Conservation (phyloP, 64 coral and sea anemone species). For the Stichodactyla mertensii region DNA sequence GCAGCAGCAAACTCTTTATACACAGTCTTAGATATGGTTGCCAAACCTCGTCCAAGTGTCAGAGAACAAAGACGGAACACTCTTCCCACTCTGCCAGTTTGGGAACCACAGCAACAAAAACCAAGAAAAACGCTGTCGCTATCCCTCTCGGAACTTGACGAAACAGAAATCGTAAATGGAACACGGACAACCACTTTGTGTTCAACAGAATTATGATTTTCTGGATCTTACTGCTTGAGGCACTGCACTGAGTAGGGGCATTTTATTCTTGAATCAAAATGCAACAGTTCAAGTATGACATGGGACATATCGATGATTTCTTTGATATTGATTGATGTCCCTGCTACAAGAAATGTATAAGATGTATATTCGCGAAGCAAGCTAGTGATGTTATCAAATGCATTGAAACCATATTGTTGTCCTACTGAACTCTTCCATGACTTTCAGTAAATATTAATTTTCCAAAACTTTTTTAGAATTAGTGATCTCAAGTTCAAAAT, state of each 20-base stretch:
- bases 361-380: too few species aligned
- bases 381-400: too few species aligned
- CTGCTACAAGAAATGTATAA: too few species aligned
- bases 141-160: neutral
- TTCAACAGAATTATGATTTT: neutral
- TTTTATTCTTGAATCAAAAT: neutral
- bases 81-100: neutral
- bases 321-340: neutral
- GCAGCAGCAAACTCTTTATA: neutral
- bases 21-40: neutral
- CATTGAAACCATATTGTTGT: too few species aligned
- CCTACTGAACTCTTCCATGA: too few species aligned
- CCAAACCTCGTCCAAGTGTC: neutral
- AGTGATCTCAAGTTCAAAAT: too few species aligned
- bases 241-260: neutral
- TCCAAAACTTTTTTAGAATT: too few species aligned
- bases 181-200: constrained; percentile 4
- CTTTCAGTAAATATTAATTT: too few species aligned
- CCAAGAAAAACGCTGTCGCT: neutral
- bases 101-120: neutral
- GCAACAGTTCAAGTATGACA: too few species aligned
- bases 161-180: constrained; percentile 7
- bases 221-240: neutral
- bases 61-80: neutral
- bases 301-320: neutral